phyloP scores from a whole-genome alignment of 2,113 vertebrate genomes.

The Osmerus eperlanus region DNA sequence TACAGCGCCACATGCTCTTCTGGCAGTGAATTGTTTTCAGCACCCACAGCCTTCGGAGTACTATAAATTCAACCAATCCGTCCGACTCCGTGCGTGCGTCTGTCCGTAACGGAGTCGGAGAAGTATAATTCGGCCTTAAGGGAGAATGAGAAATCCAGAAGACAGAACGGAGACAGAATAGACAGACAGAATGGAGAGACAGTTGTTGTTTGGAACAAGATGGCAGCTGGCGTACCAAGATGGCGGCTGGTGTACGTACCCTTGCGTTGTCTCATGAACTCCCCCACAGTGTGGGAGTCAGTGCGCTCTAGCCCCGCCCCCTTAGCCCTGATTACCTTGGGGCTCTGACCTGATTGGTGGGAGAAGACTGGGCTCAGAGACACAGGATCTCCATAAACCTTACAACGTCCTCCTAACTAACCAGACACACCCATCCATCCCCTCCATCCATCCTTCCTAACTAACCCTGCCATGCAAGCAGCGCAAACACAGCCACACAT shows the following conservation, averaged over 20 bases:
- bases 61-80: no score
- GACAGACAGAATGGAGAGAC: not conserved
- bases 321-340: constrained; percentile 99
- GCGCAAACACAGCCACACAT: constrained; percentile 35
- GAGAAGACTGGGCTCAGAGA: constrained; percentile 87
- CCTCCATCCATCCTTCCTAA: constrained; percentile 1
- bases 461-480: constrained; percentile 63
- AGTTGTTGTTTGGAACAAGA: constrained; percentile 48
- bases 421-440: constrained; percentile 49
- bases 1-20: no score
- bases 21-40: no score
- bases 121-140: no score
- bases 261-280: constrained; percentile 94
- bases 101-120: no score
- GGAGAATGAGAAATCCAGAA: no score
- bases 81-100: no score
- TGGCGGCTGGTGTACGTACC: constrained; percentile 88
- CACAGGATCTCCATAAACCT: no score
- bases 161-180: not conserved
- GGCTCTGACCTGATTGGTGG: constrained; percentile 99
- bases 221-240: constrained; percentile 59
- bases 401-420: constrained; percentile 67
- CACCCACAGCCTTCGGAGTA: no score
- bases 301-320: constrained; percentile 98
- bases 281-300: constrained; percentile 99